Conservation (phyloP, 1,140 invertebrate species). For the Hyphantria cunea region DNA sequence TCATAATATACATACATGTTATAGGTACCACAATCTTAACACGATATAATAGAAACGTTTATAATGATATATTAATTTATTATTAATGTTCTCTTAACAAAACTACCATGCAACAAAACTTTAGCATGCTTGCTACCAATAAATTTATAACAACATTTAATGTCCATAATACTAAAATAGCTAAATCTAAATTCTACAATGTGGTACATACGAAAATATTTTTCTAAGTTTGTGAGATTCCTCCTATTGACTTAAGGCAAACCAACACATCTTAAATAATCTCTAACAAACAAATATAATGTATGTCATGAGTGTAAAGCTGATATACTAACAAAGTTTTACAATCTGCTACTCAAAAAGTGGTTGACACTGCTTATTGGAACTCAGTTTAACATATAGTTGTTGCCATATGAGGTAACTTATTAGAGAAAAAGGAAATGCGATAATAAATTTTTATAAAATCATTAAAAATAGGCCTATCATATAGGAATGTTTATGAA, state of each 20-base stretch:
- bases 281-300: constrained; percentile 25
- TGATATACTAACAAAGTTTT: constrained; percentile 13
- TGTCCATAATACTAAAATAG: constrained; percentile 61
- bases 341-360: constrained; percentile 1
- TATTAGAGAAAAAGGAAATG: neutral
- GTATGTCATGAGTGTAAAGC: constrained; percentile 27
- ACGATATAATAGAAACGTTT: constrained; percentile 40
- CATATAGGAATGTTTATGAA: constrained; percentile 40
- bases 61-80: constrained; percentile 43
- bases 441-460: constrained; percentile 10
- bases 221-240: constrained; percentile 67
- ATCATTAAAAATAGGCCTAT: constrained; percentile 21
- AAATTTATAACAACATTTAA: constrained; percentile 65
- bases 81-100: constrained; percentile 58
- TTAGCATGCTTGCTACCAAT: constrained; percentile 63
- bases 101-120: constrained; percentile 73
- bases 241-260: constrained; percentile 55
- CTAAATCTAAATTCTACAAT: constrained; percentile 58
- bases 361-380: constrained; percentile 8
- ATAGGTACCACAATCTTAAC: constrained; percentile 45
- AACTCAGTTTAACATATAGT: constrained; percentile 9
- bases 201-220: constrained; percentile 57
- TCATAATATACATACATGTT: constrained; percentile 73
- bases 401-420: neutral
- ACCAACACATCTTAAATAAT: constrained; percentile 33